Percentiles rank a stretch among this genome's conserved stretches.
Conservation (phyloP, 2,888 invertebrate genomes). For the Tipula lateralis region DNA sequence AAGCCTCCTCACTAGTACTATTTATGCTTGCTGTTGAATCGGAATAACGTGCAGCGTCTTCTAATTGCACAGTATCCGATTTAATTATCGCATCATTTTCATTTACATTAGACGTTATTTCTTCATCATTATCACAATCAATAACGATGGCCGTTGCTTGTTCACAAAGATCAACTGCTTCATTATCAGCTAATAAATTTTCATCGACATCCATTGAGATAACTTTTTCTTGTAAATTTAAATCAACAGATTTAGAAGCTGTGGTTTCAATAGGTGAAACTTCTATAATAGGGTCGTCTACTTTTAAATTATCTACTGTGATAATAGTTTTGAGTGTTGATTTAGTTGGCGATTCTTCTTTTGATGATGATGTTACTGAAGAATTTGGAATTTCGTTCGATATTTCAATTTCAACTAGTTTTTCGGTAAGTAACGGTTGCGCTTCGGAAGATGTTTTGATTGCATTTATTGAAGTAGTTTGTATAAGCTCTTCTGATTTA, state of each 20-base stretch:
- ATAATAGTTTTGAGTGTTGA: not conserved
- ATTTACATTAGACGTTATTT: not conserved
- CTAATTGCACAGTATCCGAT: not conserved
- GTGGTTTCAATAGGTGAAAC: not conserved
- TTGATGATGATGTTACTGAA: not conserved
- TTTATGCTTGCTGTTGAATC: constrained; percentile 2
- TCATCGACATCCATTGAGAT: not conserved
- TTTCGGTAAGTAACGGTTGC: not conserved
- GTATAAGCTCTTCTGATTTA: not conserved
- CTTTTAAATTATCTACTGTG: not conserved
- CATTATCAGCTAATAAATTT: not conserved
- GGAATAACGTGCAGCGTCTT: not conserved
- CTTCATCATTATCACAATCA: constrained; percentile 20
- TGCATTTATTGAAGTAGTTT: not conserved
- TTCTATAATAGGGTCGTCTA: not conserved
- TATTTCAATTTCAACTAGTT: not conserved
- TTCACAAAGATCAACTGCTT: not conserved
- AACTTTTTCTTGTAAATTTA: not conserved
- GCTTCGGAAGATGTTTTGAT: not conserved
- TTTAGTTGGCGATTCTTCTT: not conserved
- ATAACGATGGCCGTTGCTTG: not conserved
- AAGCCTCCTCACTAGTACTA: not conserved
- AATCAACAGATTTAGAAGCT: not conserved
- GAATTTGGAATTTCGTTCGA: not conserved
- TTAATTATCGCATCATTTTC: no score